A percentile compares a stretch with the other conserved stretches of the same genome.
Conservation (phyloP, 2,113 vertebrate species). For the Gymnocephalus cernua region DNA sequence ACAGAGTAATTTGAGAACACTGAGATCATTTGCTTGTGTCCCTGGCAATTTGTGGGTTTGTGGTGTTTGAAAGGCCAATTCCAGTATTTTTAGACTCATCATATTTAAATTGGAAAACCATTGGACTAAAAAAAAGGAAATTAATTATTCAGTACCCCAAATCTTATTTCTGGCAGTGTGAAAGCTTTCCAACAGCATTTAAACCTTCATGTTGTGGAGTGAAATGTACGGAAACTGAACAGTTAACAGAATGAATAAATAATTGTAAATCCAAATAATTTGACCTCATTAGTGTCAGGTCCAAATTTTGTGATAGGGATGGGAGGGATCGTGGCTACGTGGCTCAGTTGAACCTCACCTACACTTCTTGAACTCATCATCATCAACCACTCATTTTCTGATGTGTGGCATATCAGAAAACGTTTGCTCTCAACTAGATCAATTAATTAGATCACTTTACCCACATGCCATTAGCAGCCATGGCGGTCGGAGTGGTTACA, state of each 20-base stretch:
- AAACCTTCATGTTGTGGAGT: background rate
- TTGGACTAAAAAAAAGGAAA: background rate
- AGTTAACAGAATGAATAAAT: background rate
- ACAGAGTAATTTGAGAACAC: background rate
- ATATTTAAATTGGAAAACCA: background rate
- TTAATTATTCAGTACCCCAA: background rate
- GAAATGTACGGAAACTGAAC: background rate
- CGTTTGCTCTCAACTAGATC: background rate
- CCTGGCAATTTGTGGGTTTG: background rate
- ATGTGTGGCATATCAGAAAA: background rate
- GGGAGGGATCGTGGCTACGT: background rate
- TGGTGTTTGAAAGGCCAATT: background rate
- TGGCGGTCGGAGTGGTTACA: conserved; percentile 8
- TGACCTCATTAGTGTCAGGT: background rate
- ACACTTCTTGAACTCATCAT: background rate
- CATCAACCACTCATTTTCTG: background rate
- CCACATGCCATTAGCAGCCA: conserved; percentile 12
- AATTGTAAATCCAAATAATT: background rate
- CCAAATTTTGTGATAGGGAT: no score
- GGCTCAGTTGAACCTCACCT: background rate
- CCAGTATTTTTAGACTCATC: background rate
- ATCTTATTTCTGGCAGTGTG: background rate
- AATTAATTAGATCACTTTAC: conserved; percentile 28
- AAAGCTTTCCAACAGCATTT: background rate
- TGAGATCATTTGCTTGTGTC: background rate